Base-by-base conservation (phyloP, 2,797 vertebrate species). In the Cygnus olor region DNA sequence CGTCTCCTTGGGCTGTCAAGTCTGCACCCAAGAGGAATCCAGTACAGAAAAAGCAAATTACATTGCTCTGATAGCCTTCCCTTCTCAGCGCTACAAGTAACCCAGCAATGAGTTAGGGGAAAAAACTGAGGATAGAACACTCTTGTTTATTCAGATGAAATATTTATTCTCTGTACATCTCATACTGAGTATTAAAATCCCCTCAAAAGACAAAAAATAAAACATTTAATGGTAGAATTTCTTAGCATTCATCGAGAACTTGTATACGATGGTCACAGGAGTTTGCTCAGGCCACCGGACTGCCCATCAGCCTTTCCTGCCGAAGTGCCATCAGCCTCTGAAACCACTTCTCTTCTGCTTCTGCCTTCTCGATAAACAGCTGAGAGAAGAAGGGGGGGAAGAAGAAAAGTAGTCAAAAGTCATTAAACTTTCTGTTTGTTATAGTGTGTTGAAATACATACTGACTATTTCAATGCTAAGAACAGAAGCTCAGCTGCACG, bases 251-350 rank as follows among this genome's bases (percentile, higher is more conserved):
- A 1, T 22, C 21, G 57, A 38, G 76, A 34, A 30, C 20, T 18
- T 70, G 44, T 54, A 42, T 5, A 38, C 9, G 53, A 4, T 36
- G 79, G 42, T 12, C 3, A 7, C 32, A 8, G 58, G 13, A 17
- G 69, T 47, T 65, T 4, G 8, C 53, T 98, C 94, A 99, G 69
- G 98, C 97, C 76, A 99, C 99, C 0, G 99, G 99, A 94, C 99
- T 99, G 81, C 99, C 99, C 99, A 99, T 99, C 80, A 99, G 98
- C 94, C 99, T 98, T 90, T 99, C 99, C 90, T 99, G 99, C n/a
- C 99, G 98, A 61, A 99, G 98, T 4, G 98, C 98, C 11, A 98
- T 97, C 97, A 99, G 95, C 89, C 99, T 98, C 96, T 98, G 98
- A 89, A 99, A 98, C 99, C 99, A 99, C 95, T 98, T 98, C 94